phyloP scores from a whole-genome alignment of 2,888 invertebrate genomes.

The Poecilus cupreus region DNA sequence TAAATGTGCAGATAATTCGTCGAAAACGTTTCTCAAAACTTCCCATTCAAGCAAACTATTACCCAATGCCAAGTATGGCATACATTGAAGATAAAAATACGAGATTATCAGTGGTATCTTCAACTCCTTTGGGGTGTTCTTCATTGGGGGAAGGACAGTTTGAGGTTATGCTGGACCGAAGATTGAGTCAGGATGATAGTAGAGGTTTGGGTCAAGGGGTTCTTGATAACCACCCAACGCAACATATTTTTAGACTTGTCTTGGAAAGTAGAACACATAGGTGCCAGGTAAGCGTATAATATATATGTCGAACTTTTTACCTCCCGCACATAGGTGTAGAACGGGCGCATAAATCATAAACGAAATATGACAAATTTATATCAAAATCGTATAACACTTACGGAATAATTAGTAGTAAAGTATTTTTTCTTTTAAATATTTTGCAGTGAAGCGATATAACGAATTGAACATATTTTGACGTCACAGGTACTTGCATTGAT shows the following conservation, averaged over 20 bases:
- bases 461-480: too few relatives aligned
- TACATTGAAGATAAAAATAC: constrained; percentile 86
- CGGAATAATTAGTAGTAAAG: too few relatives aligned
- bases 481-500: too few relatives aligned
- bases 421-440: too few relatives aligned
- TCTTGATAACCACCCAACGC: constrained; percentile 90
- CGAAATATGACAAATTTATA: too few relatives aligned
- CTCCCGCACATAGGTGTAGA: too few relatives aligned
- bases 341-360: too few relatives aligned
- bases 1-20: constrained; percentile 88
- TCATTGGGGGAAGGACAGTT: constrained; percentile 85
- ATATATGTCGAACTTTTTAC: too few relatives aligned
- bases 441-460: too few relatives aligned
- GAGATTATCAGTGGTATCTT: constrained; percentile 85
- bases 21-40: constrained; percentile 89
- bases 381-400: too few relatives aligned
- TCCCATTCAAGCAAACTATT: constrained; percentile 96
- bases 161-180: constrained; percentile 95
- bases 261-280: constrained; percentile 79
- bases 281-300: too few relatives aligned
- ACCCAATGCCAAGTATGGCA: constrained; percentile 92
- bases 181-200: constrained; percentile 94
- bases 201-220: constrained; percentile 94
- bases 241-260: constrained; percentile 88
- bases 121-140: constrained; percentile 91